Percentiles rank a stretch among this genome's conserved stretches.
These are phyloP conservation scores for Leptopilina drosophilae DNA, from an alignment of 2,888 invertebrate species.

Conservation along the genomic window DNA sequence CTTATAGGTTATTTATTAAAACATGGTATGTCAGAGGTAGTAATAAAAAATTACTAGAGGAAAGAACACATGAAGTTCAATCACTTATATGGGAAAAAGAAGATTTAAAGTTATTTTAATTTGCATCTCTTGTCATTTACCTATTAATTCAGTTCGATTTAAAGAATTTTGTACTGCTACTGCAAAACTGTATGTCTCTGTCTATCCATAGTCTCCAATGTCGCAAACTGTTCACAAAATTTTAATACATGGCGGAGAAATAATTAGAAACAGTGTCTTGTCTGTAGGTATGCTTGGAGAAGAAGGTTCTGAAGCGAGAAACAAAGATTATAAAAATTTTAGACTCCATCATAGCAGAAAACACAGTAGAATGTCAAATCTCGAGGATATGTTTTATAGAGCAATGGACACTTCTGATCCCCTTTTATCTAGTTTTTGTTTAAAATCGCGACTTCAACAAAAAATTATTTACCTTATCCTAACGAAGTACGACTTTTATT, in stretches of 20 bases:
- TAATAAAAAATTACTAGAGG: slow-evolving; percentile 27
- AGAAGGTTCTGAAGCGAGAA: background rate
- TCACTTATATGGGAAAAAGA: slow-evolving; percentile 41
- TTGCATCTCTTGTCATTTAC: background rate
- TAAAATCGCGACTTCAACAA: too few relatives aligned
- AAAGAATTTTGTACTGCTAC: slow-evolving; percentile 35
- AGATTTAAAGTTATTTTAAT: slow-evolving; percentile 37
- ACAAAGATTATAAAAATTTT: background rate
- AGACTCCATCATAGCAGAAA: slow-evolving; percentile 4
- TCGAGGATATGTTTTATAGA: too few relatives aligned
- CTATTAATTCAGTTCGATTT: background rate
- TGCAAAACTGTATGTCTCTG: slow-evolving; percentile 29
- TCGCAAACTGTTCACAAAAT: slow-evolving; percentile 32
- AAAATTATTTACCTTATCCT: too few relatives aligned
- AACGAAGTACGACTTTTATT: too few relatives aligned
- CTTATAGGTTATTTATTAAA: slow-evolving; percentile 29
- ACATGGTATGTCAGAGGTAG: slow-evolving; percentile 38
- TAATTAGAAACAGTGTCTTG: background rate
- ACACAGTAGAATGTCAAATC: background rate
- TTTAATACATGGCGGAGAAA: background rate
- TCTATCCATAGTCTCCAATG: slow-evolving; percentile 39
- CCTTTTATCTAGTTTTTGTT: too few relatives aligned
- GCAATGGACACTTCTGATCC: too few relatives aligned
- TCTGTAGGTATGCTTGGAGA: background rate
- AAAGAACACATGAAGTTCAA: slow-evolving; percentile 44